Evolutionary conservation across 2,113 vertebrate species (phyloP), one percentile per base, ranked within the genome.

Genomic region (Oryzias javanicus): DNA sequence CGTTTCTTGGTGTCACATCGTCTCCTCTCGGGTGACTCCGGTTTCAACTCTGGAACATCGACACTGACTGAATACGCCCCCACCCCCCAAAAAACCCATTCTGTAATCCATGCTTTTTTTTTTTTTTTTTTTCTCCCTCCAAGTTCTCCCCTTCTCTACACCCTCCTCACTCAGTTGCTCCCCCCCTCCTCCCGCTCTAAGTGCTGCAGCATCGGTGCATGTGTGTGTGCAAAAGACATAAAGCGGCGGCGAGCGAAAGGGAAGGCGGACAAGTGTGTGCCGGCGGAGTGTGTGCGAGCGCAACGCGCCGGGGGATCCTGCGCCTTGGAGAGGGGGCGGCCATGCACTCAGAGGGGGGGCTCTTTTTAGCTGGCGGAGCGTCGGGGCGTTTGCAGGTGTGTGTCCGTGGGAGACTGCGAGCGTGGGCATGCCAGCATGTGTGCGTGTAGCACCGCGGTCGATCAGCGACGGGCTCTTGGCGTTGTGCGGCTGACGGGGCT

Each of bases 121-220:
- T 58, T 35, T 68, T 59, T 47, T 55, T 45, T 14, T 46, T 42
- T 67, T 41, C 55, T 35, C 42, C 67, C 57, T 69, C 69, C 72
- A 71, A 59, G 66, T 66, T 68, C 79, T 81, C 35, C 35, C 35
- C 35, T 35, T 35, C 35, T 35, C 35, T 35, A 12, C 35, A 12
- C 50, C 74, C 57, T 27, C 69, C 74, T 57, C 76, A 74, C 81
- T 78, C 80, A 69, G 75, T 77, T 60, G 74, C 88, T 82, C 82
- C 85, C 82, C 82, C 85, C 82, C 82, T 82, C 81, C 81, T 85
- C 82, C 84, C 82, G 60, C 72, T 64, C 83, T 83, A 77, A 87
- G 81, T 90, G 88, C 86, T 90, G 91, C 91, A 91, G 91, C 90
- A 90, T 90, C 84, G 69, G 76, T 86, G 80, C 80, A 72, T 80